These are phyloP conservation scores for Cerastoderma edule DNA, from an alignment of 2,888 invertebrate genomes.

Conservation along the genomic window DNA sequence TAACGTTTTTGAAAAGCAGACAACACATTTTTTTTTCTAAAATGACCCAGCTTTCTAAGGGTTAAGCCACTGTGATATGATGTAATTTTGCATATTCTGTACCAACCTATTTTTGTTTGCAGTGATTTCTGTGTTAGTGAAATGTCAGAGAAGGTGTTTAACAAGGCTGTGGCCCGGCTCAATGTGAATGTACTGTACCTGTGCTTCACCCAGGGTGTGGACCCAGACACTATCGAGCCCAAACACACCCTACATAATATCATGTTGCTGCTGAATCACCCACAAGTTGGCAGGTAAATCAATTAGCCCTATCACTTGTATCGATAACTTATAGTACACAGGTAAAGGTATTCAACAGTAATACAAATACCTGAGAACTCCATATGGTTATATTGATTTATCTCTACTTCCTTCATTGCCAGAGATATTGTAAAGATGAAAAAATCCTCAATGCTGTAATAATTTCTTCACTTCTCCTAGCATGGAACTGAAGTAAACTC, in stretches of 20 bases:
- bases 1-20: background rate
- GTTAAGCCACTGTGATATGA: background rate
- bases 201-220: conserved; percentile 91
- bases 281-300: conserved; percentile 89
- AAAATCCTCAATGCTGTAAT: too few relatives aligned
- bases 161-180: conserved; percentile 90
- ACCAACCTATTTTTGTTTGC: conserved; percentile 67
- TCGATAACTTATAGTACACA: too few relatives aligned
- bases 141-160: conserved; percentile 89
- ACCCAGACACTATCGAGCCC: conserved; percentile 87
- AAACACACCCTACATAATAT: conserved; percentile 90
- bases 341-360: too few relatives aligned
- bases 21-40: background rate
- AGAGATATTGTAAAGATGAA: too few relatives aligned
- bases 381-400: too few relatives aligned
- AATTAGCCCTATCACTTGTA: too few relatives aligned
- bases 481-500: too few relatives aligned
- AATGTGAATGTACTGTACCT: conserved; percentile 92
- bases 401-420: too few relatives aligned
- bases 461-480: too few relatives aligned
- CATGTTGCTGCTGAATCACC: conserved; percentile 88
- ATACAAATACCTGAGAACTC: too few relatives aligned
- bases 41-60: background rate
- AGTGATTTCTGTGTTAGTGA: conserved; percentile 93
- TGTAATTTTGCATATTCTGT: conserved; percentile 2